These are phyloP conservation scores for Chaetodon trifasciatus DNA, from an alignment of 2,797 vertebrate genomes.

Conservation along the genomic window DNA sequence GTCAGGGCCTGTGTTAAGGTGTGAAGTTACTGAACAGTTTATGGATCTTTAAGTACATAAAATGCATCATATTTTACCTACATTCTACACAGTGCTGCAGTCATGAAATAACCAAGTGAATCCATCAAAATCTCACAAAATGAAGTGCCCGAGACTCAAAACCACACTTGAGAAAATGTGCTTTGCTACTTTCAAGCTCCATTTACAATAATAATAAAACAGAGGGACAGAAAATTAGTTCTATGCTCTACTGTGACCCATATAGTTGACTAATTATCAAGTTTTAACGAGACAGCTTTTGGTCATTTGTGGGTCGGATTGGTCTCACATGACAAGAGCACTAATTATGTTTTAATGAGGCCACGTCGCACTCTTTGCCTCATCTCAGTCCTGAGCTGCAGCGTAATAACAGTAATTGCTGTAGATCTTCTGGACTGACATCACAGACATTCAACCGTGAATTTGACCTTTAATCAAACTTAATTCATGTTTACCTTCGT, in stretches of 20 bases:
- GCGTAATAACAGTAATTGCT: neutral
- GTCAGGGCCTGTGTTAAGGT: neutral
- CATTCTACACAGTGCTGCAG: neutral
- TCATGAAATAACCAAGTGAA: neutral
- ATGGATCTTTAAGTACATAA: no score
- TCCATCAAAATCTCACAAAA: neutral
- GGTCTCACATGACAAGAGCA: neutral
- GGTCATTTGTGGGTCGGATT: neutral
- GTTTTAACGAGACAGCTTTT: neutral
- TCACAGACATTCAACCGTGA: neutral
- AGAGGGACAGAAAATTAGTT: neutral
- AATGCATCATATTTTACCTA: neutral
- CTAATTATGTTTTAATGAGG: constrained; percentile 11
- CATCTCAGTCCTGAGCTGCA: neutral
- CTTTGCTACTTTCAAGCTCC: neutral
- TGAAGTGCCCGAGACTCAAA: neutral
- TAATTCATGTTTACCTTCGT: neutral
- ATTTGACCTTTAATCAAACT: neutral
- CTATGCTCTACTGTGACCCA: neutral
- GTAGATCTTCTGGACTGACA: neutral
- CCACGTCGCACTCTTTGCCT: neutral
- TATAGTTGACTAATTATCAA: neutral
- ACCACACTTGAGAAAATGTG: no score
- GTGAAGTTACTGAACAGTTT: neutral
- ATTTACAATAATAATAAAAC: neutral